Evolutionary conservation across 1,140 invertebrate genomes (phyloP), one percentile per base, ranked within the genome.

Genomic region (Daktulosphaira vitifoliae): DNA sequence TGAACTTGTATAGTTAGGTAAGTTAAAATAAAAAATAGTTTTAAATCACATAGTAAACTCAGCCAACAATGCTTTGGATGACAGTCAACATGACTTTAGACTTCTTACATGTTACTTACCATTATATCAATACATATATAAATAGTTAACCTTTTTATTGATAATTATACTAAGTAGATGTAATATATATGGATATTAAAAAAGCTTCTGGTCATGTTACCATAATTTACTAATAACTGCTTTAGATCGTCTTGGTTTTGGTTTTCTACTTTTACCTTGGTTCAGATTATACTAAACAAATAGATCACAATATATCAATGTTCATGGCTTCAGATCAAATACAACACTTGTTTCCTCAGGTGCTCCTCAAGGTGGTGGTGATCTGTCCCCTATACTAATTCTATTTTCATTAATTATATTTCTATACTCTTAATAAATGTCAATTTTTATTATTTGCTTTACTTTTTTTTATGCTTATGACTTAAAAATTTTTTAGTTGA

Each of bases 91-190:
- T 25, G 46, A 13, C 13, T 37, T 37, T 13, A 37, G 33, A 7
- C 33, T n/a, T 2, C 25, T 26, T 29, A 8, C 15, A 16, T 50
- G 25, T 25, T 16, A 50, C 15, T 16, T 50, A 50, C 23, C 48
- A 7, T 6, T 50, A 1, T 23, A 50, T 22, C 23, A 50, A 22
- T 50, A 16, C 23, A 26, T 50, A 50, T 25, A 26, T 1, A 25
- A 50, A 25, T 50, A n/a, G n/a, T n/a, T n/a, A n/a, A n/a, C n/a
- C n/a, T n/a, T 50, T 29, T 50, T 50, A 50, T 16, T 26, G 29
- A 50, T 50, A 50, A 50, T 25, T 11, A 25, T n/a, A n/a, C 23
- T 25, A 25, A 50, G 25, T 50, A 9, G 25, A 50, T 50, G 49
- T 50, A 0, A 50, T 50, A 0, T 50, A 50, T 16, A 50, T 25